A percentile compares a stretch with the other conserved stretches of the same genome.
Evolutionary conservation across 2,113 vertebrate species (phyloP).

Genomic region (Centrocercus urophasianus): DNA sequence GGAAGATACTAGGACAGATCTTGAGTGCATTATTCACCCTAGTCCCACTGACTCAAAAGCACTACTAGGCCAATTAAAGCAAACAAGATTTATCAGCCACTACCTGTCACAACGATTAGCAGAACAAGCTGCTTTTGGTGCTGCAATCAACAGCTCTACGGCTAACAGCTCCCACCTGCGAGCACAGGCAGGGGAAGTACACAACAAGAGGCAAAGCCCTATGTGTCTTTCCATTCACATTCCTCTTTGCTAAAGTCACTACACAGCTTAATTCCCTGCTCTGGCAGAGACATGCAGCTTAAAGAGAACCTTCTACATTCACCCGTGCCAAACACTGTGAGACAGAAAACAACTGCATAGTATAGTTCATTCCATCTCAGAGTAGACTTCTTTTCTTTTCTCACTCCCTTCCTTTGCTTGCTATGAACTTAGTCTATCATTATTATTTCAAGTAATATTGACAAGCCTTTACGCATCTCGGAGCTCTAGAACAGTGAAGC

Average conservation of each 20-base stretch:
- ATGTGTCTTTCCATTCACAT: not conserved
- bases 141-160: not conserved
- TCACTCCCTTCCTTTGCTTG: not conserved
- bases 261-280: not conserved
- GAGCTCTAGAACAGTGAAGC: not conserved
- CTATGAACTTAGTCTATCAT: not conserved
- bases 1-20: not conserved
- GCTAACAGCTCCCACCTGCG: not conserved
- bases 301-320: not conserved
- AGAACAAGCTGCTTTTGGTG: not conserved
- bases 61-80: not conserved
- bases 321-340: rapidly evolving
- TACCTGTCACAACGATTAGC: not conserved
- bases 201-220: slow-evolving; percentile 1
- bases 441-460: not conserved
- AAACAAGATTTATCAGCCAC: slow-evolving; percentile 10
- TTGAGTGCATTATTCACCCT: not conserved
- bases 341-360: not conserved
- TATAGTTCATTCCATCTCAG: not conserved
- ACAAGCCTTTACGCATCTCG: not conserved
- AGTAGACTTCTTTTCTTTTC: not conserved
- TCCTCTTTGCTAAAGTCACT: not conserved
- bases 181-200: not conserved
- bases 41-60: not conserved
- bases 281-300: not conserved